Evolutionary conservation across 1,140 invertebrate genomes (phyloP).

Genomic region (Ceratitis capitata): DNA sequence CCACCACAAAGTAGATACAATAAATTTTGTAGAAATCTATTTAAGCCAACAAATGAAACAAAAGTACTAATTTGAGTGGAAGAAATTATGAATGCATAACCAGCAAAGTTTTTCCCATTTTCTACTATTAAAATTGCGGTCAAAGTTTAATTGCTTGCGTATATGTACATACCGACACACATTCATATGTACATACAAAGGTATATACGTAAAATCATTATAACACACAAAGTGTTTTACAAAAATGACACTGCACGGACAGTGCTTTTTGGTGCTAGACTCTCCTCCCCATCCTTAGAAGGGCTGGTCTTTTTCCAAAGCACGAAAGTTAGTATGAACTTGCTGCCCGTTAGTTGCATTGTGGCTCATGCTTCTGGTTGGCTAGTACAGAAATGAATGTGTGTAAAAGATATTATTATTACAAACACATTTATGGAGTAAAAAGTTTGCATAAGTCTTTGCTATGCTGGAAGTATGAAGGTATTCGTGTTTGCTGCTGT

Average conservation of each 20-base stretch:
- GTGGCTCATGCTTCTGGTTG: background rate
- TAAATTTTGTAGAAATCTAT: conserved; percentile 33
- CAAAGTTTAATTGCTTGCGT: conserved; percentile 30
- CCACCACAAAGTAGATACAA: background rate
- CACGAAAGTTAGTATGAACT: too few species aligned
- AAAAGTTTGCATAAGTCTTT: conserved; percentile 26
- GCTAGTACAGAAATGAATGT: background rate
- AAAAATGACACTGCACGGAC: background rate
- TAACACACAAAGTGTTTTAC: too few species aligned
- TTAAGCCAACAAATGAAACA: conserved; percentile 38
- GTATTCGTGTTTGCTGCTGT: background rate
- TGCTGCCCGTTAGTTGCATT: background rate
- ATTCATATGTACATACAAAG: background rate
- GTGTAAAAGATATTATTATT: conserved; percentile 17
- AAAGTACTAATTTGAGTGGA: conserved; percentile 38
- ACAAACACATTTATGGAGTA: background rate
- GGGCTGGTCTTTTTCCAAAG: too few species aligned
- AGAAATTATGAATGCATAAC: conserved; percentile 33
- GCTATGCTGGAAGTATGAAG: background rate
- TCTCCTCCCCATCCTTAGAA: background rate
- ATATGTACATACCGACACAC: background rate
- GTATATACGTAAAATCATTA: too few species aligned
- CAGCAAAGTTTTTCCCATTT: conserved; percentile 12
- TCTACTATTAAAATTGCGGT: conserved; percentile 31
- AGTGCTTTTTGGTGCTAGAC: background rate